Base-by-base conservation (phyloP, 1,140 invertebrate species). In the Hyles vespertilio region DNA sequence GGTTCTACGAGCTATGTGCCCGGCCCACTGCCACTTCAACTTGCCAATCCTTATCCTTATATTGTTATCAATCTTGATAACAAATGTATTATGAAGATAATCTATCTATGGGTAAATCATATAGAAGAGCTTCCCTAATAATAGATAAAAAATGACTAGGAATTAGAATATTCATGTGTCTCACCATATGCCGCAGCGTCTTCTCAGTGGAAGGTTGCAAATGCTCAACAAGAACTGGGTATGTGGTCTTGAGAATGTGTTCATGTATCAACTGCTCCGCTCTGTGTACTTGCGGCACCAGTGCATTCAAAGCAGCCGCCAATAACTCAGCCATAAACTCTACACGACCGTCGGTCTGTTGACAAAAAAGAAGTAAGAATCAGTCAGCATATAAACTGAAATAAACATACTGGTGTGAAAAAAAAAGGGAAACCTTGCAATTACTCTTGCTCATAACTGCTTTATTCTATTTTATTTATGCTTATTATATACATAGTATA, bases 311-410 rank as follows among this genome's bases (percentile, higher is more conserved):
- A 0, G 91, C 91, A 9, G 89, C 90, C 0, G 84, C 80, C 3
- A 92, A 83, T 32, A 90, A 89, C 22, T 94, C 93, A 46, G 92
- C 90, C 34, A 95, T 83, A 73, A 93, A 94, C 70, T 94, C 93
- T 3, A 89, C 67, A 22, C 89, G 77, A 0, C 81, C 86, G 56
- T 90, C 89, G 8, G 87, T 85, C 89, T 90, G 56, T 34, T 54
- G 5, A 44, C 40, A 45, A 45, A 8, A 54, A 36, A 36, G 7
- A 3, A 47, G 7, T 8, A 8, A 32, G 3, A 32, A 51, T 51
- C 10, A 2, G 22, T 32, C 3, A 7, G 22, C 4, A 32, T 10
- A n/a, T 48, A 48, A 11, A 48, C 12, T 22, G 22, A 22, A 22
- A 22, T 22, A 22, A 22, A 22, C 22, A 22, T 22, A 22, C 22